Evolutionary conservation across 2,888 invertebrate species (phyloP), one percentile per base, ranked within the genome.

Genomic region (Leucozona laternaria): DNA sequence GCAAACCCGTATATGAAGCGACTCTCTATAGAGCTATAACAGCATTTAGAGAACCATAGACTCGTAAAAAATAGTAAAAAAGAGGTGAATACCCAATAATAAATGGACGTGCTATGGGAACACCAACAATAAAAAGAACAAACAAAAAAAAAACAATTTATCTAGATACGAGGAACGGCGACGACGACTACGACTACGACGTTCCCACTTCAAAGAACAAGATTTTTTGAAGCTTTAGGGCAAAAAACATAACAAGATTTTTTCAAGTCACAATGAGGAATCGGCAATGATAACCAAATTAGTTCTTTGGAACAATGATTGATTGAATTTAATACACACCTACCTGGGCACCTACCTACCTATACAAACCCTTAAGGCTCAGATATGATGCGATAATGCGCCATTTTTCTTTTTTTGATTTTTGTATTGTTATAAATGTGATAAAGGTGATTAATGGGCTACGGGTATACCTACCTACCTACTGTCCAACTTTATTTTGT

Each of bases 61-160:
- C 45, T 55, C 20, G 66, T 64, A 37, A 62, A 62, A 43, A 28
- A 50, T 31, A 50, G 58, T 57, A 28, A 45, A 72, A 72, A 72
- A 58, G 81, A 92, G 92, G 91, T 92, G 92, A 92, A 92, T 91
- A 92, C 91, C 92, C 92, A 92, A 89, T 89, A 91, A 89, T 89
- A 91, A 91, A 91, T 90, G 90, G 90, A 90, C 90, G 89, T 90
- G 68, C 70, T 60, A 37, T 53, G 53, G 50, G 53, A 68, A 50
- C 28, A 64, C 25, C 28, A 64, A 45, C 25, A 53, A 50, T 3
- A 66, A 8, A 50, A 48, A 0, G 48, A n/a, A 10, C n/a, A n/a
- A n/a, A n/a, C n/a, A 37, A 58, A 31, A 58, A 37, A 58, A 31
- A 7, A 1, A 55, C 28, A 4, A 34, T 57, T 31, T 57, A 31